A percentile compares a stretch with the other conserved stretches of the same genome.
Evolutionary conservation across 1,140 invertebrate species (phyloP).

Genomic region (Meloidogyne floridensis): DNA sequence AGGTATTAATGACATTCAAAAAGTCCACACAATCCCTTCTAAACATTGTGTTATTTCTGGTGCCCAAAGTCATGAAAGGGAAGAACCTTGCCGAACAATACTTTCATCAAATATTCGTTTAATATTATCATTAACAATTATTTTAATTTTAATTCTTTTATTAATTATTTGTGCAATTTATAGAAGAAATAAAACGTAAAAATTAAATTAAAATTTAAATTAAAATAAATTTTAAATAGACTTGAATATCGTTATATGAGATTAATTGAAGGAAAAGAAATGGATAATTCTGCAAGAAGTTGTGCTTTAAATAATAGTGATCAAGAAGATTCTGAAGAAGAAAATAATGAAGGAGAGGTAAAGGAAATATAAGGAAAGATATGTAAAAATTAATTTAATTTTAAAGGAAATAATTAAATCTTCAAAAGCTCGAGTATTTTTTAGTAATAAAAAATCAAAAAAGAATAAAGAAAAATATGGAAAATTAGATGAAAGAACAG

Average conservation of each 20-base stretch:
- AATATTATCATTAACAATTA: conserved; percentile 41
- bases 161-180: conserved; percentile 49
- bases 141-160: conserved; percentile 41
- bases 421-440: conserved; percentile 8
- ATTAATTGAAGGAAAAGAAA: conserved; percentile 51
- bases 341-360: conserved; percentile 37
- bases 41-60: conserved; percentile 58
- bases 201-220: background rate
- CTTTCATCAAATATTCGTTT: conserved; percentile 41
- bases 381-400: background rate
- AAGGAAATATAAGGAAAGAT: background rate
- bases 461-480: background rate
- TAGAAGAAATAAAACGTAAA: conserved; percentile 50
- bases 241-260: conserved; percentile 52
- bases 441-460: conserved; percentile 8
- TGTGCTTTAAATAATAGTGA: conserved; percentile 47
- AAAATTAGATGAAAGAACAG: conserved; percentile 11
- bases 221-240: conserved; percentile 29
- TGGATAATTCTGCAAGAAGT: conserved; percentile 34
- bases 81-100: conserved; percentile 40
- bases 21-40: conserved; percentile 70
- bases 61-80: conserved; percentile 48
- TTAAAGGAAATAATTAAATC: background rate
- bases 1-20: conserved; percentile 69
- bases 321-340: conserved; percentile 41